Evolutionary conservation across 2,888 invertebrate species (phyloP), one percentile per base, ranked within the genome.

Genomic region (Dasypolia templi): DNA sequence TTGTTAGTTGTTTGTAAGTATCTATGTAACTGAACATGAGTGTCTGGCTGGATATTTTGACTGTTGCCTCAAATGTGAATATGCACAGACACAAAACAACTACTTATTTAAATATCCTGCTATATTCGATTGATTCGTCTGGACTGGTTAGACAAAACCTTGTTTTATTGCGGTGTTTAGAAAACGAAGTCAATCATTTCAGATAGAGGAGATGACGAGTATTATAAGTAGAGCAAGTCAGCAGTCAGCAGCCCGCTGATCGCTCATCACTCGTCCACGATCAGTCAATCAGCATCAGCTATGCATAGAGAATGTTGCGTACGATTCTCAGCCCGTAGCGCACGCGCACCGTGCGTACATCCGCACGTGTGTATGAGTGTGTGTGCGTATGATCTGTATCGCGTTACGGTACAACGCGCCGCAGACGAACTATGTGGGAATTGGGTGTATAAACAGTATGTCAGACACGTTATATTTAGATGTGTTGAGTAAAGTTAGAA

Each of bases 351-450:
- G 29, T 53, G 32, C 46, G 55, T 63, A 35, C n/a, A 56, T 32
- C 5, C 17, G 53, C 9, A 12, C 14, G 77, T 39, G 3, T 49
- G n/a, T 19, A 7, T 46, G 35, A 49, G 58, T 56, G 39, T 32
- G 65, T 64, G 22, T 67, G 65, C 35, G 77, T 53, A 29, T 71
- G 79, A 72, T 85, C 67, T 77, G 65, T 82, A 82, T 77, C 78
- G 61, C 70, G 85, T 85, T 85, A 82, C 81, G 81, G 85, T 82
- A 82, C 78, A 72, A 70, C 85, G 71, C 75, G 76, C 62, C 22
- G 32, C 62, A 72, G 66, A 55, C 53, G 62, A 11, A 59, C 12
- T 35, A 67, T 74, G 82, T 83, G 74, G 59, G 83, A 86, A 83
- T 69, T 83, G 65, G 84, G 81, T 55, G 59, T 63, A 65, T 59